Evolutionary conservation across 2,888 invertebrate genomes (phyloP), one percentile per base, ranked within the genome.

Genomic region (Apantesis nais): DNA sequence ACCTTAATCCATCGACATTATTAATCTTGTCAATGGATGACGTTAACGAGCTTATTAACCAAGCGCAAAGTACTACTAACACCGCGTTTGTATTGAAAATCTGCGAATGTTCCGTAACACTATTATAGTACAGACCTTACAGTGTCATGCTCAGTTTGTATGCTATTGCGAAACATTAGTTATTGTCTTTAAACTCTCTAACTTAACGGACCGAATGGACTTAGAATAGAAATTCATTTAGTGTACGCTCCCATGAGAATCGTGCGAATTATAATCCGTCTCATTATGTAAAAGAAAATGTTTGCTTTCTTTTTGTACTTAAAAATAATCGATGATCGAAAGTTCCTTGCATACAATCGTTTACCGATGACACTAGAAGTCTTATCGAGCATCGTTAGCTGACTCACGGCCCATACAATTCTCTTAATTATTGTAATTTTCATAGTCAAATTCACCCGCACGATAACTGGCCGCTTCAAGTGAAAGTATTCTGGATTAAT

Each of bases 401-500:
- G 93, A 92, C 85, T 94, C 94, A 94, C 88, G 84, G 85, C 74
- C 87, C 86, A 88, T 88, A 93, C 90, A 93, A 93, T 93, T 87
- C 89, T 81, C 86, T 86, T 93, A 92, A 94, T 94, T 92, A 94
- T 92, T 89, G 90, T 90, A 90, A 92, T 93, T 92, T 92, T 90
- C 86, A 80, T 91, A 90, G 88, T 86, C 90, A 89, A 90, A 91
- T 85, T 88, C 90, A 90, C 86, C 87, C 83, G 83, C 86, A 84
- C 82, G 84, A 88, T 88, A 90, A 90, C 89, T 85, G 85, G 79
- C 83, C 82, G 85, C 80, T 73, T 82, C 75, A 83, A 93, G 95
- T 92, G 94, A 95, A 94, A 94, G 95, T 94, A 92, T 92, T 91
- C 91, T 92, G 89, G 90, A 91, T 91, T 92, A 90, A 91, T 92